Evolutionary conservation across 1,140 invertebrate species (phyloP).

Genomic region (Protaetia brevitarsis): DNA sequence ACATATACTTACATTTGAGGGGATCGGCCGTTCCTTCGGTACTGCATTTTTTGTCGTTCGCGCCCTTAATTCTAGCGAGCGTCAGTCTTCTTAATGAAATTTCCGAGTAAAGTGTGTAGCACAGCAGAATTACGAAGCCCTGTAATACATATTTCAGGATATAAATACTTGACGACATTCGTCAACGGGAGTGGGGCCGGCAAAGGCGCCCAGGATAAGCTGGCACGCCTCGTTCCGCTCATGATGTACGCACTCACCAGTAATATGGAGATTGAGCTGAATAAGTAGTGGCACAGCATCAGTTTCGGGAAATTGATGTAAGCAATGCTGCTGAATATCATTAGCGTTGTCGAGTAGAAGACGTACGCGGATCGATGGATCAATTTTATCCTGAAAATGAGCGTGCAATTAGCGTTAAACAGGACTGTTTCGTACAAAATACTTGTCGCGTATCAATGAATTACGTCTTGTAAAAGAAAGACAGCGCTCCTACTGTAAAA

Average conservation of each 20-base stretch:
- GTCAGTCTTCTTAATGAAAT: slow-evolving; percentile 22
- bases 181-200: neutral
- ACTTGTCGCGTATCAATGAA: too few relatives aligned
- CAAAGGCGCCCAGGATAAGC: neutral
- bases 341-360: slow-evolving; percentile 19
- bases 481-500: too few relatives aligned
- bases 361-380: slow-evolving; percentile 17
- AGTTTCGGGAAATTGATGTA: slow-evolving; percentile 20
- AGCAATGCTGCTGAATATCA: slow-evolving; percentile 24
- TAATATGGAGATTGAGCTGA: slow-evolving; percentile 7
- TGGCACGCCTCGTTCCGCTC: neutral
- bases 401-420: too few relatives aligned
- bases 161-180: slow-evolving; percentile 15
- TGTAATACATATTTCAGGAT: slow-evolving; percentile 19
- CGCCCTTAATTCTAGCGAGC: neutral
- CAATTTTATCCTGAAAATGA: slow-evolving; percentile 20
- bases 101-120: slow-evolving; percentile 22
- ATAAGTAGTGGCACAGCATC: slow-evolving; percentile 21
- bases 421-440: too few relatives aligned
- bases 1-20: slow-evolving; percentile 22
- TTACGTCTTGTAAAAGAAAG: too few relatives aligned
- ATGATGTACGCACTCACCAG: slow-evolving; percentile 15
- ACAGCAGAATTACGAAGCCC: slow-evolving; percentile 19
- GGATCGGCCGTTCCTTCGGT: neutral
- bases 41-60: slow-evolving; percentile 16